A percentile compares a stretch with the other conserved stretches of the same genome.
Conservation (phyloP, 2,113 vertebrate species). For the Gadus chalcogrammus region DNA sequence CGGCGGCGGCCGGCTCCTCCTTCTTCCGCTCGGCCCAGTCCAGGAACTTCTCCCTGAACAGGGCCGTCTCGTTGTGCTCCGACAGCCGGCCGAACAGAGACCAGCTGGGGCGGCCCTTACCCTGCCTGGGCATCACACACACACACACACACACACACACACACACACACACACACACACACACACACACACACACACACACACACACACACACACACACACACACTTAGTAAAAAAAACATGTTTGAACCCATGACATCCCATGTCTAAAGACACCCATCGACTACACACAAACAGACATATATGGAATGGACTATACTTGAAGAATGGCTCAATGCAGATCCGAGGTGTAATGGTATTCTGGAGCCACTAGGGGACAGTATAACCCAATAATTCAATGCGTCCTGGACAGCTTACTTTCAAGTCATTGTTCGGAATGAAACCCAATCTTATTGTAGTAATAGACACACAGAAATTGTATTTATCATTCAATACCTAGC, state of each 20-base stretch:
- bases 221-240: too few relatives aligned
- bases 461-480: too few relatives aligned
- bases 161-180: constrained; percentile 18
- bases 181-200: not conserved
- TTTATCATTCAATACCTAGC: too few relatives aligned
- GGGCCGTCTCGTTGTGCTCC: constrained; percentile 78
- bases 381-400: not conserved
- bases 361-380: constrained; percentile 37
- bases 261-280: not conserved
- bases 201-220: constrained; percentile 12
- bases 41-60: constrained; percentile 81
- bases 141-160: constrained; percentile 10
- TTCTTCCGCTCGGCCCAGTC: constrained; percentile 77
- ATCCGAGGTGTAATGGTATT: constrained; percentile 12
- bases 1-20: constrained; percentile 53
- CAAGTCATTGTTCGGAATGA: too few relatives aligned
- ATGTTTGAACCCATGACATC: not conserved
- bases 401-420: too few relatives aligned
- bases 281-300: constrained; percentile 10
- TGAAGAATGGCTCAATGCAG: too few relatives aligned
- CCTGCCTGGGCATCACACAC: constrained; percentile 51
- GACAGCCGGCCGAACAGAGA: constrained; percentile 75
- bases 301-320: not conserved
- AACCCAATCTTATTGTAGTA: too few relatives aligned
- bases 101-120: constrained; percentile 75